Evolutionary conservation across 2,888 invertebrate species (phyloP), one percentile per base, ranked within the genome.

Genomic region (Metopia argyrocephala): DNA sequence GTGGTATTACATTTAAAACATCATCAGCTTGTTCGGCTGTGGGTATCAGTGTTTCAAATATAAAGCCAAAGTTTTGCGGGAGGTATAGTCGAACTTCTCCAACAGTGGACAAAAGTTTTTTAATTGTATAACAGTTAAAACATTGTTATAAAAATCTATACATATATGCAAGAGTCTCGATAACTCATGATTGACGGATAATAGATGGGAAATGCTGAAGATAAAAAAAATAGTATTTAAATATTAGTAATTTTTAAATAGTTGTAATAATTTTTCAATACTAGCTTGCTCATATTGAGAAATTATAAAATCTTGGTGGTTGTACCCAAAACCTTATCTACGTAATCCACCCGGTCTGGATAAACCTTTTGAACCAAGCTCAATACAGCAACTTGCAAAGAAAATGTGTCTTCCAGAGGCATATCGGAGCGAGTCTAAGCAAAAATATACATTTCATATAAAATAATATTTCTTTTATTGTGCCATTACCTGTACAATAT

Each of bases 361-460:
- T 99, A 99, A 88, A 98, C 98, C 87, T 98, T 97, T 87, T 98
- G 95, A 0, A 99, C 98, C 82, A 99, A 92, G 91, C 97, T 97
- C 71, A 99, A 94, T 56, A 99, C 92, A 5, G 99, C 96, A 70
- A 98, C 96, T 92, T 99, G 98, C 71, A 99, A 92, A 6, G 98
- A 95, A 20, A 99, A 94, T 88, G 98, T 97, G 91, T 99, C 99
- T 91, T 99, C 99, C 23, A 96, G 91, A 0, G 98, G 96, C 95
- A 99, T 96, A 89, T 98, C 97, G 79, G 95, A 95, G 56, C 99
- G 94, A 80, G 95, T 96, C 94, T 97, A 12, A 89, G 18, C 0
- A 2, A 38, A 25, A 5, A 20, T 15, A 15, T 9, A 1, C 15
- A 38, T 38, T 12, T 9, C 9, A 4, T 38, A 38, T 12, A 38